Percentiles rank a stretch among this genome's conserved stretches.
These are phyloP conservation scores for Dynastes hyllus DNA, from an alignment of 2,888 invertebrate species.

Conservation along the genomic window DNA sequence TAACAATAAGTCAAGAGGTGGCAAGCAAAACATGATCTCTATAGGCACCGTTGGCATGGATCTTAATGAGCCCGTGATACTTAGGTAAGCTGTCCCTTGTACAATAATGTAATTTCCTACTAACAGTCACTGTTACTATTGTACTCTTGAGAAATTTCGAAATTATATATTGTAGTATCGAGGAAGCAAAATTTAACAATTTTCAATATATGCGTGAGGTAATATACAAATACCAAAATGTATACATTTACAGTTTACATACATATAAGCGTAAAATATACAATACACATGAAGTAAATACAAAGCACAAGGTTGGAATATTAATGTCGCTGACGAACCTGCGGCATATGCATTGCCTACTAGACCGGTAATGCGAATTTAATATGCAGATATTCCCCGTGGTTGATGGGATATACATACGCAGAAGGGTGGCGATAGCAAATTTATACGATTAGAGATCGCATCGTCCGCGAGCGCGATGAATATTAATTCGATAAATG, in stretches of 20 bases:
- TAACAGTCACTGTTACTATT: too few relatives aligned
- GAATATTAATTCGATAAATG: conserved; percentile 18
- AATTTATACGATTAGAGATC: conserved; percentile 29
- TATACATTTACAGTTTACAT: conserved; percentile 6
- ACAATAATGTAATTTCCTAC: too few relatives aligned
- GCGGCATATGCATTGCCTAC: conserved; percentile 16
- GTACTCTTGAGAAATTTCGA: too few relatives aligned
- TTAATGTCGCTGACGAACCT: conserved; percentile 26
- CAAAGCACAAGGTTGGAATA: conserved; percentile 25
- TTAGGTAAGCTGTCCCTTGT: too few relatives aligned
- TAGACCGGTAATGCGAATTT: conserved; percentile 33
- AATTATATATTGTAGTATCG: too few relatives aligned
- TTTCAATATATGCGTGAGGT: neutral
- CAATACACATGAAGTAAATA: neutral
- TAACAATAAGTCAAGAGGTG: too few relatives aligned
- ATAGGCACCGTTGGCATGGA: too few relatives aligned
- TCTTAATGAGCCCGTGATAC: too few relatives aligned
- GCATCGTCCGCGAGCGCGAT: conserved; percentile 15
- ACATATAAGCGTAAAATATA: conserved; percentile 6
- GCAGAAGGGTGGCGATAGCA: neutral
- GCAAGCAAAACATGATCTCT: too few relatives aligned
- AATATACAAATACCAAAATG: neutral
- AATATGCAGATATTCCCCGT: conserved; percentile 18
- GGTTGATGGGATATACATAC: neutral
- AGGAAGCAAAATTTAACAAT: too few relatives aligned